Evolutionary conservation across 2,797 vertebrate genomes (phyloP), one percentile per base, ranked within the genome.

Genomic region (Anabas testudineus): DNA sequence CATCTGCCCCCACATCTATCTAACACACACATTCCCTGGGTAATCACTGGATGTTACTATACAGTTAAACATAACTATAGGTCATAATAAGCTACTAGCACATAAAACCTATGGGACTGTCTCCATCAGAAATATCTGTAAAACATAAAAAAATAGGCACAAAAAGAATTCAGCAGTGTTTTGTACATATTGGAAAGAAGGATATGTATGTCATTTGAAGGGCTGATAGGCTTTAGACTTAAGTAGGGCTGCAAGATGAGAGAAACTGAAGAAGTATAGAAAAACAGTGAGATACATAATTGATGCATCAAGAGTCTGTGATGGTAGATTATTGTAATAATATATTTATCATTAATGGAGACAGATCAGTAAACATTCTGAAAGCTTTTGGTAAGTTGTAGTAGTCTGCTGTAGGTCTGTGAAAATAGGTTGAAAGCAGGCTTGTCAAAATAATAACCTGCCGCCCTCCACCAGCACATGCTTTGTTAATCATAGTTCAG

Each of bases 401-500:
- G 56, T 52, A 53, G 67, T 65, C 26, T 24, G 66, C 64, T 61
- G 46, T 53, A 61, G 56, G 5, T 60, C 72, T 67, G 67, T 77
- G 79, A 65, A 86, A 83, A 61, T 84, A 78, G 81, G 72, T 81
- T 77, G 83, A 83, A 76, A 84, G 68, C 60, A 72, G 76, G 49
- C 67, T 69, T 77, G 64, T 81, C 65, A 67, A 64, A 58, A 60
- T 70, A 78, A 74, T 70, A 58, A 70, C 21, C 67, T 22, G 34
- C 52, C 69, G n/a, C 68, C 62, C 64, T 56, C 69, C 65, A 57
- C 4, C 56, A 60, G 71, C 87, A 88, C 73, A 86, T 82, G 77
- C 87, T 90, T 88, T 87, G 69, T 78, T 78, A 82, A 86, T 86
- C 80, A 86, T 74, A 76, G 80, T 46, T 70, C 53, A 60, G 64